Percentiles rank a stretch among this genome's conserved stretches.
Conservation (phyloP, 2,797 vertebrate genomes). For the Hephaestus fuliginosus region DNA sequence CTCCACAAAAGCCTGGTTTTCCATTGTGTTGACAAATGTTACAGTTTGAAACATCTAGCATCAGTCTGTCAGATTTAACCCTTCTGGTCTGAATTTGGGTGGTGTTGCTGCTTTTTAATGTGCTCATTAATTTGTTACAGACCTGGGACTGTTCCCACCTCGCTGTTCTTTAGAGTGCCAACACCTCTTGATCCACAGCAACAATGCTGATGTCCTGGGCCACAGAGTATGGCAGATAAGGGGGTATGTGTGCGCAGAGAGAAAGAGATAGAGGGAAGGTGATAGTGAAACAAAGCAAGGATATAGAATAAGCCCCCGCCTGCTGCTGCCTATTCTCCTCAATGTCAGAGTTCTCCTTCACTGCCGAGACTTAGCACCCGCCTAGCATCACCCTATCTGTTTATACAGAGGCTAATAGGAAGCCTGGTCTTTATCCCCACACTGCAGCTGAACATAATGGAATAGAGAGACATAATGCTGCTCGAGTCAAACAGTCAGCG, state of each 20-base stretch:
- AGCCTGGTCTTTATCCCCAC: constrained; percentile 77
- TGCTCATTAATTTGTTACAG: constrained; percentile 6
- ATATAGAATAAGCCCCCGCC: constrained; percentile 35
- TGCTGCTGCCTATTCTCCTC: constrained; percentile 58
- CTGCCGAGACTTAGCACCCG: constrained; percentile 53
- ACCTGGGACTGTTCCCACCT: constrained; percentile 7
- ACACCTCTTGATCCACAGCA: constrained; percentile 30
- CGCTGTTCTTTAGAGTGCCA: constrained; percentile 11
- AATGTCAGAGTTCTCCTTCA: constrained; percentile 67
- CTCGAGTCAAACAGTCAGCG: constrained; percentile 79
- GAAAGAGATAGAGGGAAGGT: constrained; percentile 39
- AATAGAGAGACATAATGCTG: constrained; percentile 81
- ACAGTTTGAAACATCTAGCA: background rate
- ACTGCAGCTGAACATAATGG: constrained; percentile 78
- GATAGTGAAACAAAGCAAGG: constrained; percentile 56
- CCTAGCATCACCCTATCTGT: constrained; percentile 72
- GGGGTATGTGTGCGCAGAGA: constrained; percentile 8
- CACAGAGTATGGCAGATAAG: constrained; percentile 34
- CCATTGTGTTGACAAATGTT: background rate
- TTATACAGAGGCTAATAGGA: constrained; percentile 80
- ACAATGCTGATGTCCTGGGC: constrained; percentile 21
- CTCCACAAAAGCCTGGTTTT: background rate
- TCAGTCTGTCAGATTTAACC: background rate
- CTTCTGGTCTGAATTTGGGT: background rate
- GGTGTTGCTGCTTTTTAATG: background rate